phyloP scores from a whole-genome alignment of 2,888 invertebrate genomes.

The Hydrotaea diabolus region DNA sequence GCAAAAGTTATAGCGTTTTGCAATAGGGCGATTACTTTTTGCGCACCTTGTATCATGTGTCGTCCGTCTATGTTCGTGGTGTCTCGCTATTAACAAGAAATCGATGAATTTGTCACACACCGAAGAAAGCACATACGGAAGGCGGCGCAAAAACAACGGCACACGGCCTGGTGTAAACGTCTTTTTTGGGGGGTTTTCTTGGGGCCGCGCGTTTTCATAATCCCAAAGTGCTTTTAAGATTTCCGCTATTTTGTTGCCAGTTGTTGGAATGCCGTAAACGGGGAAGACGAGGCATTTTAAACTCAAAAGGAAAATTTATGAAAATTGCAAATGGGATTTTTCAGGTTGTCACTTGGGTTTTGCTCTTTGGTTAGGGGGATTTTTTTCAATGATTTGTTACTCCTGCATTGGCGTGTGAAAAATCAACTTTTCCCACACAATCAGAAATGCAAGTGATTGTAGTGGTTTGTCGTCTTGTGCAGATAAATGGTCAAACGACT shows the following conservation, averaged over 20 bases:
- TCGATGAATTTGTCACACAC: constrained; percentile 46
- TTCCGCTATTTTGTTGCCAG: background rate
- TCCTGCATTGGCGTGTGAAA: no score
- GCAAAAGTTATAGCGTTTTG: background rate
- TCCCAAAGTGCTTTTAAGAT: background rate
- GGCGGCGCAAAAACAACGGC: no score
- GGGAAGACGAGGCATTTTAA: background rate
- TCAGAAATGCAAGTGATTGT: no score
- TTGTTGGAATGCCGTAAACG: background rate
- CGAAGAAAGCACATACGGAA: no score
- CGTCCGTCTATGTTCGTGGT: background rate
- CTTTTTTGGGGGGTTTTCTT: no score
- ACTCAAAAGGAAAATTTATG: constrained; percentile 2
- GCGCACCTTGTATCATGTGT: background rate
- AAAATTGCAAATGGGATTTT: background rate
- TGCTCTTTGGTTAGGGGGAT: no score
- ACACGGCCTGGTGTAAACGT: no score
- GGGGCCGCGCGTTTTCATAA: no score
- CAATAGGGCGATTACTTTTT: background rate
- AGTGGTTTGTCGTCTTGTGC: no score
- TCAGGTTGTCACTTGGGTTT: no score
- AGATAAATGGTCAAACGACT: no score
- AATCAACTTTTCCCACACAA: background rate
- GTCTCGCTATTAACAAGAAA: constrained; percentile 40
- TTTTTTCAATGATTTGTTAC: no score